Percentiles rank a stretch among this genome's conserved stretches.
phyloP scores from a whole-genome alignment of 1,140 invertebrate species.

The Achroia grisella region DNA sequence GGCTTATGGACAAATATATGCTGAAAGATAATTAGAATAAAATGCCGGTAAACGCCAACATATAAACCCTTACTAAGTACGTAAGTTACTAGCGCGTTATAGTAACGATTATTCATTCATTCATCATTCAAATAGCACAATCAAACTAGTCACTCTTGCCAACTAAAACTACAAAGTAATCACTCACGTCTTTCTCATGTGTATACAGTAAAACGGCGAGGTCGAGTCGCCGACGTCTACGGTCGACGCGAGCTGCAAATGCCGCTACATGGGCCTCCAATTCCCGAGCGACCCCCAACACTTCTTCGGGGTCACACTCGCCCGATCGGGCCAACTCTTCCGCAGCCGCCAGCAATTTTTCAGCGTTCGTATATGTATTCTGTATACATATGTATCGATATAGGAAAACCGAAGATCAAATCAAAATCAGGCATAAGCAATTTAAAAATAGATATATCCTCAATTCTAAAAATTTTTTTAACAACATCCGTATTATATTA shows the following conservation, averaged over 20 bases:
- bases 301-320: conserved; percentile 96
- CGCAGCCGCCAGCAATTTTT: conserved; percentile 95
- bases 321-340: conserved; percentile 96
- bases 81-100: too few relatives aligned
- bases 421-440: too few relatives aligned
- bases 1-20: too few relatives aligned
- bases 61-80: too few relatives aligned
- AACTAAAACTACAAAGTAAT: neutral
- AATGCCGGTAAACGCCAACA: too few relatives aligned
- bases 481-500: too few relatives aligned
- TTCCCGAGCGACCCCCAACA: conserved; percentile 93
- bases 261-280: conserved; percentile 93
- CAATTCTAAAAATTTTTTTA: too few relatives aligned
- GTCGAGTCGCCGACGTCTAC: conserved; percentile 91
- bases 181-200: conserved; percentile 92
- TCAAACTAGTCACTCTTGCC: conserved; percentile 78
- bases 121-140: too few relatives aligned
- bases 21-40: too few relatives aligned
- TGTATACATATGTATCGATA: conserved; percentile 61
- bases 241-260: conserved; percentile 95
- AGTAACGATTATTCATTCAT: too few relatives aligned
- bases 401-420: too few relatives aligned
- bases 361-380: conserved; percentile 99
- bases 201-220: conserved; percentile 96
- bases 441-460: too few relatives aligned